These are phyloP conservation scores for Pseudorasbora parva DNA, from an alignment of 2,113 vertebrate genomes.

Conservation along the genomic window DNA sequence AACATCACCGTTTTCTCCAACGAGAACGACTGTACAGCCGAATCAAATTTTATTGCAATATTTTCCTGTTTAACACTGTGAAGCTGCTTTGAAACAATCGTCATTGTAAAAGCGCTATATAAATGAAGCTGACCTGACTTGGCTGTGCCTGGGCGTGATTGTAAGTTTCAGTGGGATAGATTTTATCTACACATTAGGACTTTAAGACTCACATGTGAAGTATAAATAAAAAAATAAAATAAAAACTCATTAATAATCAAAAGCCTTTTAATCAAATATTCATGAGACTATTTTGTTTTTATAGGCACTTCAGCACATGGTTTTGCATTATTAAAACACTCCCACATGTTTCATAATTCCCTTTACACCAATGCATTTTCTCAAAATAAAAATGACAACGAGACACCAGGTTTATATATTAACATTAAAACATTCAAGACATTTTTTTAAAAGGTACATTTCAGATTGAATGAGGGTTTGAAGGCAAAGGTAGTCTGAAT, in stretches of 20 bases:
- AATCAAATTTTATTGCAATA: no score
- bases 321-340: constrained; percentile 46
- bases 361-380: constrained; percentile 26
- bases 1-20: no score
- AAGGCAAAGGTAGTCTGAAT: background rate
- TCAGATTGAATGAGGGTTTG: background rate
- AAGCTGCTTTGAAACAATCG: no score
- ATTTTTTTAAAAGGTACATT: background rate
- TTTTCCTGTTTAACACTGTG: no score
- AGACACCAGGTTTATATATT: background rate
- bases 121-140: no score
- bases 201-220: background rate
- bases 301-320: constrained; percentile 51
- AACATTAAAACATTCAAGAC: background rate
- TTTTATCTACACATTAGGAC: background rate
- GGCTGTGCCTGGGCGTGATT: no score
- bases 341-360: background rate
- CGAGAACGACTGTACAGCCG: no score
- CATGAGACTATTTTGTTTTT: constrained; percentile 52
- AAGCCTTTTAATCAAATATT: constrained; percentile 74
- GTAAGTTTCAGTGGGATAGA: background rate
- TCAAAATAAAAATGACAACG: background rate
- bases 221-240: background rate
- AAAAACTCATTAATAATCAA: constrained; percentile 73
- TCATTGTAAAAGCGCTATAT: no score